phyloP scores from a whole-genome alignment of 1,140 invertebrate genomes.

The Hirudo medicinalis region DNA sequence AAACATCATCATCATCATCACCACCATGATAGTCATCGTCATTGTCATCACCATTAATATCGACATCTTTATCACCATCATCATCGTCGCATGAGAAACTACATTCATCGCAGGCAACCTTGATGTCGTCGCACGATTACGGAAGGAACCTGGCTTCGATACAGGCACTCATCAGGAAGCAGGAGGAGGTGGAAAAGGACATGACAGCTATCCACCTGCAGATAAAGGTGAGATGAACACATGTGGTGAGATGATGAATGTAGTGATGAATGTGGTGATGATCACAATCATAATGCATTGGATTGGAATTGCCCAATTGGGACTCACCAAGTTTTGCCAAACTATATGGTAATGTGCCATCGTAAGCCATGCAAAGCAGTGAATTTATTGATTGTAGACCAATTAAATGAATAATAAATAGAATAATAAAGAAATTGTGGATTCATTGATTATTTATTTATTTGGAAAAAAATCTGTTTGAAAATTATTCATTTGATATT shows the following conservation, averaged over 20 bases:
- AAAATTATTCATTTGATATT: not conserved
- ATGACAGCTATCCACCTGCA: constrained; percentile 70
- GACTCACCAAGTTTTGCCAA: no score
- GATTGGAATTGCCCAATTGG: no score
- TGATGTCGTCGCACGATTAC: constrained; percentile 81
- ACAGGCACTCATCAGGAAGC: constrained; percentile 80
- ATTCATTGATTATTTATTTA: not conserved
- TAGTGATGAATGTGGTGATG: not conserved
- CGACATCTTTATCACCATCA: not conserved
- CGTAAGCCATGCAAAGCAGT: no score
- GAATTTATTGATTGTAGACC: no score
- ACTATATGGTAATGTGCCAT: no score
- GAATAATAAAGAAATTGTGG: no score
- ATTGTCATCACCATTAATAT: not conserved
- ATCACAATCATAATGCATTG: no score
- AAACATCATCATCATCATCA: not conserved
- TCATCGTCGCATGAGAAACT: not conserved
- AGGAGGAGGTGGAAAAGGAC: constrained; percentile 92
- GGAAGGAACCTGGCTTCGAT: constrained; percentile 89
- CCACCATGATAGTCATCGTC: not conserved
- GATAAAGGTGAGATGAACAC: constrained; percentile 30
- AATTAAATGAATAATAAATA: no score
- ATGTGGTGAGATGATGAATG: no score
- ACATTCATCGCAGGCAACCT: constrained; percentile 52
- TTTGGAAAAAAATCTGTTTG: no score